Conservation (phyloP, 2,888 invertebrate species). For the Eilema griseolum region DNA sequence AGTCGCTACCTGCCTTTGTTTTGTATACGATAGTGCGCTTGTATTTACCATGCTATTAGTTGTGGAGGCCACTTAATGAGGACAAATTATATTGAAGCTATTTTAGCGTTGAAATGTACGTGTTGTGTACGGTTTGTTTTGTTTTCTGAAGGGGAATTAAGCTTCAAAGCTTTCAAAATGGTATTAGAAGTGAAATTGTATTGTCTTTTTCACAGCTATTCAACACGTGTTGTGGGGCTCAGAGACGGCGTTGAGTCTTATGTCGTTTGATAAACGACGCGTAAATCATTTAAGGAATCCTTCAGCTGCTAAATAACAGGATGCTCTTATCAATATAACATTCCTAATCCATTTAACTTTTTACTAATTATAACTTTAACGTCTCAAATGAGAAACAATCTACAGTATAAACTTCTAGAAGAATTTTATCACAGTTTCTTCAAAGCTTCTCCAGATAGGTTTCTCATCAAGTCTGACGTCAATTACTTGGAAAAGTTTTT, state of each 20-base stretch:
- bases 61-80: slow-evolving; percentile 17
- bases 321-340: neutral
- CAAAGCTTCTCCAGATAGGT: neutral
- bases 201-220: neutral
- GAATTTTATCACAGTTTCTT: neutral
- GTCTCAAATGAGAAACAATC: neutral
- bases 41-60: slow-evolving; percentile 25
- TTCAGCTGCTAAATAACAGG: neutral
- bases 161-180: slow-evolving; percentile 4
- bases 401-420: neutral
- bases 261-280: neutral
- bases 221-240: slow-evolving; percentile 3
- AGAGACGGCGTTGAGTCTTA: neutral
- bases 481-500: slow-evolving; percentile 3
- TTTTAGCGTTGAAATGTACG: slow-evolving; percentile 13
- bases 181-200: neutral
- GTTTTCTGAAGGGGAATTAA: slow-evolving; percentile 8
- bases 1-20: slow-evolving; percentile 31
- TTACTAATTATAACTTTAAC: too few relatives aligned
- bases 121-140: slow-evolving; percentile 10
- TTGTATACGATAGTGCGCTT: slow-evolving; percentile 26
- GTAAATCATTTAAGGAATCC: neutral
- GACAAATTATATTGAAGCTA: slow-evolving; percentile 17
- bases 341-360: neutral
- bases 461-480: slow-evolving; percentile 3